Evolutionary conservation across 1,140 invertebrate genomes (phyloP).

Genomic region (Penaeus indicus): DNA sequence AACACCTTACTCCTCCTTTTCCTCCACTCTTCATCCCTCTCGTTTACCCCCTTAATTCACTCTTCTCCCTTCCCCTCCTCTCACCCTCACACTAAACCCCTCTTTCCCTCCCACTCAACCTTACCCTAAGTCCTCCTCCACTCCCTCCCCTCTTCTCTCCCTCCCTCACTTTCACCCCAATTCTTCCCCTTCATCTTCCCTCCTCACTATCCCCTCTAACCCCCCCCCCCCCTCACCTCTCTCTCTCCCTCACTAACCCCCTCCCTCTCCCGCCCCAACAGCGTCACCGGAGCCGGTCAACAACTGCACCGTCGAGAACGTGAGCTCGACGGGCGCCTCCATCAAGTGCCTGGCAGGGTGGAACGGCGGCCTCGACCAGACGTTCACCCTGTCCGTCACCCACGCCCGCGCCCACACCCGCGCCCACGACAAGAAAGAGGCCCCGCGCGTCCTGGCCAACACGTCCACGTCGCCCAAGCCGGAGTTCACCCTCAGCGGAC

Average conservation of each 20-base stretch:
- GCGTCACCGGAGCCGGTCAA: constrained; percentile 87
- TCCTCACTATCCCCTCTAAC: background rate
- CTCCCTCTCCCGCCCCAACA: constrained; percentile 67
- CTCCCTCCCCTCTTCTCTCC: constrained; percentile 86
- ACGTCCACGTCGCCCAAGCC: constrained; percentile 62
- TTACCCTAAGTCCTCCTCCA: constrained; percentile 80
- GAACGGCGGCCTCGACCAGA: constrained; percentile 84
- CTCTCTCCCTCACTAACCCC: background rate
- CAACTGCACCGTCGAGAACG: constrained; percentile 87
- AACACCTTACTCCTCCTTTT: no score
- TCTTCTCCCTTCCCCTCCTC: background rate
- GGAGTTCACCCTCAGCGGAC: constrained; percentile 67
- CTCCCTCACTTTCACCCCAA: constrained; percentile 78
- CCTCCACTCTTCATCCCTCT: no score
- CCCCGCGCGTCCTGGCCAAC: constrained; percentile 62
- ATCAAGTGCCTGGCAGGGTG: constrained; percentile 87
- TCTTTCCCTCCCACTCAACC: background rate
- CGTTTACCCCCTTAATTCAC: background rate
- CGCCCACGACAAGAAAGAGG: constrained; percentile 40
- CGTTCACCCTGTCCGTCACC: constrained; percentile 57
- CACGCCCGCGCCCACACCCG: constrained; percentile 40
- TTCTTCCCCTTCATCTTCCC: background rate
- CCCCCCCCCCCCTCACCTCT: background rate
- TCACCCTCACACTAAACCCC: constrained; percentile 36
- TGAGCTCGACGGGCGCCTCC: constrained; percentile 84